Evolutionary conservation across 2,888 invertebrate genomes (phyloP), one percentile per base, ranked within the genome.

Genomic region (Chelonus formosanus): DNA sequence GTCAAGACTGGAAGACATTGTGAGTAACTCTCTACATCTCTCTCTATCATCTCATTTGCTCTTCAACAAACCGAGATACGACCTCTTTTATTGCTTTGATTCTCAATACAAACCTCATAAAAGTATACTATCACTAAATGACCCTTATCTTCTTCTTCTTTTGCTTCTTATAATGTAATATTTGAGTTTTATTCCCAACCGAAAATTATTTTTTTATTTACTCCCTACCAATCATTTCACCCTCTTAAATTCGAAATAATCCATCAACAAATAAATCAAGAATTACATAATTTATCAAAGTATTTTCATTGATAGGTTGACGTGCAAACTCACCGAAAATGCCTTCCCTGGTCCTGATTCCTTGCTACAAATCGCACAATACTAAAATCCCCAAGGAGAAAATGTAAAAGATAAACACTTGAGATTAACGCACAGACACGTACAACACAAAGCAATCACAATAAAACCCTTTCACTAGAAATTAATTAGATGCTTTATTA

Each of bases 1-100:
- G 63, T 53, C 65, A 65, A 60, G 35, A 5, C 32, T 31, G 47
- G 35, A 35, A 10, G 35, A 58, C 34, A 10, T 58, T 47, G 48
- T 47, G 47, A 58, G 35, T 35, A 47, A 35, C 58, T 58, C 44
- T 45, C 10, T 43, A 7, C 40, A 5, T 32, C 45, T 20, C 43
- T 31, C 36, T 55, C n/a, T 10, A 35, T 8, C 8, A n/a, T 34
- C 31, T 35, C 44, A 6, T 57, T 45, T 45, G 32, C 44, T 31
- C 45, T 47, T 35, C 6, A 10, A 35, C 35, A 36, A 20, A 58
- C 35, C 47, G 20, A 32, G 35, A 48, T 34, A 36, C 10, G 35
- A 35, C 54, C 36, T 36, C 10, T 20, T 36, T 10, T 54, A 36
- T 10, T 35, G n/a, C 36, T 35, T 10, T 6, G 54, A 53, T 54